These are phyloP conservation scores for Leptoteleia sp. DNA, from an alignment of 1,140 invertebrate genomes.

Conservation along the genomic window DNA sequence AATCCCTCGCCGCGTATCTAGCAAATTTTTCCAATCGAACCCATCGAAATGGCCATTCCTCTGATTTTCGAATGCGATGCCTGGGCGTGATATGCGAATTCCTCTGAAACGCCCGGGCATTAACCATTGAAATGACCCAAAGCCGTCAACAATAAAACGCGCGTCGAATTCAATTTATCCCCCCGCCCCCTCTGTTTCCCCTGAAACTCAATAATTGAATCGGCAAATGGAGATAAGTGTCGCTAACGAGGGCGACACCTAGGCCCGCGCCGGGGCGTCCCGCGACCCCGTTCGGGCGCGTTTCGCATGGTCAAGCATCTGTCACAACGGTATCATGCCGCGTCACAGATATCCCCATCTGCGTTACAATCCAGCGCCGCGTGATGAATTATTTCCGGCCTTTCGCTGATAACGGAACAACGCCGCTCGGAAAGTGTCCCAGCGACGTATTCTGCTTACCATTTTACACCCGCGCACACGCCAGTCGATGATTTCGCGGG, in stretches of 20 bases:
- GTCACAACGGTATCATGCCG: conserved; percentile 50
- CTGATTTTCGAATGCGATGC: too few relatives aligned
- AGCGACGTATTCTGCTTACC: not conserved
- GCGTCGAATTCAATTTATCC: conserved; percentile 24
- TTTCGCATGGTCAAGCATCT: conserved; percentile 52
- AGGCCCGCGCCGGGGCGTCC: not conserved
- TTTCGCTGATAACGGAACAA: conserved; percentile 29
- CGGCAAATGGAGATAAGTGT: conserved; percentile 47
- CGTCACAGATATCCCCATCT: conserved; percentile 54
- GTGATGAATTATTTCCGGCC: conserved; percentile 51
- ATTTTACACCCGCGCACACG: not conserved
- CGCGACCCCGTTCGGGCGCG: conserved; percentile 21
- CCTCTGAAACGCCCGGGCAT: not conserved
- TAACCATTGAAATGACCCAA: conserved; percentile 14
- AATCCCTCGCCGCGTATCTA: too few relatives aligned
- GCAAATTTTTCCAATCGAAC: too few relatives aligned
- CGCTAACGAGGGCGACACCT: conserved; percentile 38
- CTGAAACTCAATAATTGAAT: conserved; percentile 43
- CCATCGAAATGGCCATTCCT: too few relatives aligned
- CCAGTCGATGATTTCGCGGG: not conserved
- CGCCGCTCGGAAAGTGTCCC: conserved; percentile 21
- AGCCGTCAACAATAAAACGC: conserved; percentile 21
- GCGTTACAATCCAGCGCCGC: conserved; percentile 37
- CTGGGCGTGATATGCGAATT: not conserved
- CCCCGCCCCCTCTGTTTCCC: too few relatives aligned